Conservation (phyloP, 2,797 vertebrate species). For the Peromyscus aztecus region DNA sequence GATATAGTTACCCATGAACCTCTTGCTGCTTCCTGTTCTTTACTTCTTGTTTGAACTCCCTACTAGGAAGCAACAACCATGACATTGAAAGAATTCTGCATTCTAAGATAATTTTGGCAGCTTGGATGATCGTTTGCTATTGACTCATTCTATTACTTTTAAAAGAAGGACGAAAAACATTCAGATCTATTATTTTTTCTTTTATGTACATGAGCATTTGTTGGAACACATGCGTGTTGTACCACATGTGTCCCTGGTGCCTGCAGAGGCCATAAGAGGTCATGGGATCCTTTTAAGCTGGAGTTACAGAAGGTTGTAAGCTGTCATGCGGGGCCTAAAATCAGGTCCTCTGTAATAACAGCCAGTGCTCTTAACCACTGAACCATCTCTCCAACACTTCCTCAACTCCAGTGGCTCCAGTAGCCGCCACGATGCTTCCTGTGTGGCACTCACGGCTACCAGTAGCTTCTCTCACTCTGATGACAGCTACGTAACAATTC, state of each 20-base stretch:
- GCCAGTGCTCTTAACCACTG: background rate
- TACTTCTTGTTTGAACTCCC: background rate
- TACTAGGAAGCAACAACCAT: background rate
- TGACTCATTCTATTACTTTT: background rate
- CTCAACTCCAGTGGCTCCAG: background rate
- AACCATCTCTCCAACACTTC: background rate
- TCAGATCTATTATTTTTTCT: background rate
- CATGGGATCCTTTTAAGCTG: too few species aligned
- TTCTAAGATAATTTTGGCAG: background rate
- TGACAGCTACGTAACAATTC: too few species aligned
- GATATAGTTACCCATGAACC: too few species aligned
- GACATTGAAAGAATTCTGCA: background rate
- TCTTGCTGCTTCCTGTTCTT: background rate
- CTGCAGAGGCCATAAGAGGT: background rate
- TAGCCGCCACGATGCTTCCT: too few species aligned
- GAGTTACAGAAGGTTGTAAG: background rate
- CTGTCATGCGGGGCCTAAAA: too few species aligned
- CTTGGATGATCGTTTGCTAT: background rate
- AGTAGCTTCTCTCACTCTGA: background rate
- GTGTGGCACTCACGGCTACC: too few species aligned
- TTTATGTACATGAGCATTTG: background rate
- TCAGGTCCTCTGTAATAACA: background rate
- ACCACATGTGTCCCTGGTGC: background rate
- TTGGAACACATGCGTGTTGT: background rate
- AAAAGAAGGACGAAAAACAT: background rate